Evolutionary conservation across 2,113 vertebrate genomes (phyloP).

Genomic region (Oryzias melastigma): DNA sequence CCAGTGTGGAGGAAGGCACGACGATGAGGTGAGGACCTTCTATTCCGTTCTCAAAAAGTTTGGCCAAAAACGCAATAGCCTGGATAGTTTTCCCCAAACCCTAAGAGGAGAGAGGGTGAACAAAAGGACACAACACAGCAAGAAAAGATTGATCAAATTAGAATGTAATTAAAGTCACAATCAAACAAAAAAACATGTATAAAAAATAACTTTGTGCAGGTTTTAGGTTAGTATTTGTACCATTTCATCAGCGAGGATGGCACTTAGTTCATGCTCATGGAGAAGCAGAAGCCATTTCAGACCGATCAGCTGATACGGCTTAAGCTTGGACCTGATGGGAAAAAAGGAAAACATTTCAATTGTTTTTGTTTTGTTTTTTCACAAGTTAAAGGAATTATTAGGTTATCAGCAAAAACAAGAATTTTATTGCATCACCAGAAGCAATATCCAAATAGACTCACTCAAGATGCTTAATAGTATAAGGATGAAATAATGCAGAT

Average conservation of each 20-base stretch:
- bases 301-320: slow-evolving; percentile 94
- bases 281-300: slow-evolving; percentile 94
- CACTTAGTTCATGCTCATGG: slow-evolving; percentile 90
- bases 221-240: slow-evolving; percentile 68
- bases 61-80: slow-evolving; percentile 92
- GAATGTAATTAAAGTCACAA: not conserved
- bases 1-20: slow-evolving; percentile 93
- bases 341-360: not conserved
- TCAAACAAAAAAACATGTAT: not conserved
- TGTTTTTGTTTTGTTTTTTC: not conserved
- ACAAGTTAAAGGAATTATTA: not conserved
- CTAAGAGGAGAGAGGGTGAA: slow-evolving; percentile 64
- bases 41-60: slow-evolving; percentile 85
- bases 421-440: no score
- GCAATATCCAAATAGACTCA: no score
- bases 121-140: not conserved
- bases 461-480: no score
- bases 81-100: slow-evolving; percentile 98
- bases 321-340: slow-evolving; percentile 83
- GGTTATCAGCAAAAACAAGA: not conserved
- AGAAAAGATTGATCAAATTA: not conserved
- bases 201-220: not conserved
- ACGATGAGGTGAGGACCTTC: slow-evolving; percentile 91
- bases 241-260: slow-evolving; percentile 98
- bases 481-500: no score